These are phyloP conservation scores for Polydrusus tereticollis DNA, from an alignment of 2,888 invertebrate species.

Conservation along the genomic window DNA sequence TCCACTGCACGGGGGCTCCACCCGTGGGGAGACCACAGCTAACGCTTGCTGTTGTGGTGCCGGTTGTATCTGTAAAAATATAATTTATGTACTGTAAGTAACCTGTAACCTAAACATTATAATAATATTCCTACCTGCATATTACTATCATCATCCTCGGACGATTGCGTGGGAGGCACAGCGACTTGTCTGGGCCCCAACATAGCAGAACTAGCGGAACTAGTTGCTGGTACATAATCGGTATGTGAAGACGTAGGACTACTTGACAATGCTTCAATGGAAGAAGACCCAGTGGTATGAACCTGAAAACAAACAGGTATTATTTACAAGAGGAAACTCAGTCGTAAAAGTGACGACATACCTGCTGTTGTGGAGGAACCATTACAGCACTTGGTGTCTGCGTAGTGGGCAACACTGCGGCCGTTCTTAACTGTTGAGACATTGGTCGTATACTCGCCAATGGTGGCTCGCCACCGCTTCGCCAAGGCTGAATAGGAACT, in stretches of 20 bases:
- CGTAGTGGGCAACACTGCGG: constrained; percentile 80
- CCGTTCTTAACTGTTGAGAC: constrained; percentile 78
- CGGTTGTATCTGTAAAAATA: constrained; percentile 54
- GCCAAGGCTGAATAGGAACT: constrained; percentile 76
- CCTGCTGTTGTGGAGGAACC: constrained; percentile 74
- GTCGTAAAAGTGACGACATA: constrained; percentile 22
- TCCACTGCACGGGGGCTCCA: constrained; percentile 73
- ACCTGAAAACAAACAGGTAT: constrained; percentile 58
- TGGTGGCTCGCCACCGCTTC: constrained; percentile 83
- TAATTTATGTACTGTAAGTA: too few species aligned
- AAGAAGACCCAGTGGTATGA: constrained; percentile 69
- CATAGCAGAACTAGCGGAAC: constrained; percentile 72
- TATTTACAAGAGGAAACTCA: background rate
- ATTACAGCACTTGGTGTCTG: constrained; percentile 71
- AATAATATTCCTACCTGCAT: constrained; percentile 54
- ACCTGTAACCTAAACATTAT: too few species aligned
- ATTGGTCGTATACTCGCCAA: constrained; percentile 94
- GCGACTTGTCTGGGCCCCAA: constrained; percentile 73
- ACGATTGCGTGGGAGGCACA: constrained; percentile 74
- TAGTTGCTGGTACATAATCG: constrained; percentile 89
- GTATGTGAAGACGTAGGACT: constrained; percentile 83
- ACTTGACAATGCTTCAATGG: constrained; percentile 72
- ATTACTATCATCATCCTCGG: constrained; percentile 68
- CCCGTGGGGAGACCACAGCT: constrained; percentile 78
- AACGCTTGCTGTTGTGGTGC: constrained; percentile 74